Evolutionary conservation across 2,888 invertebrate genomes (phyloP), one percentile per base, ranked within the genome.

Genomic region (Heliconius ethilla): DNA sequence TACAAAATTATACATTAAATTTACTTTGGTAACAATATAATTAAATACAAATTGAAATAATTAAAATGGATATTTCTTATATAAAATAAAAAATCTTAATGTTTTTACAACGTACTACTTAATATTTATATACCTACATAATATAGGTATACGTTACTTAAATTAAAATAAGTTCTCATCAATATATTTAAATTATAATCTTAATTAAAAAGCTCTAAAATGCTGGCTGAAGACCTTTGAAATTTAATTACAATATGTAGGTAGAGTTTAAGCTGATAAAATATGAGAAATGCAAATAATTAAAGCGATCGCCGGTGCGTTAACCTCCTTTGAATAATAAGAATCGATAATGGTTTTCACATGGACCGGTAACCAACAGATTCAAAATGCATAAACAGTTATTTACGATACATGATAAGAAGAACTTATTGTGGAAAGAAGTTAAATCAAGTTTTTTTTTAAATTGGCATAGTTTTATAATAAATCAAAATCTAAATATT

Each of bases 301-400:
- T 59, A 80, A 81, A 82, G 81, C 79, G 80, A 81, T 81, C 74
- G 80, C 70, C 81, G 78, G 73, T 75, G 72, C 66, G 51, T 69
- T 66, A 78, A 74, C 77, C 78, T 75, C 77, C 55, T 75, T 82
- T 80, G 70, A 80, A 81, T 82, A 75, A 77, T 76, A 80, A 76
- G 78, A 77, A 82, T 80, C 79, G 65, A 83, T 84, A 83, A 83
- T 75, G 62, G 70, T 82, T 82, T 82, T 77, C 75, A 79, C 67
- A 63, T 74, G 72, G 78, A 83, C 81, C 82, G 82, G 81, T 83
- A 84, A 63, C 63, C 63, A 63, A 81, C 82, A 82, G 79, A 83
- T 81, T 78, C 70, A 75, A 81, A 76, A 70, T 82, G 76, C 79
- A 81, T 82, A 79, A 79, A 83, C 65, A 45, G 74, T 75, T 70